Conservation (phyloP, 2,888 invertebrate species). For the Limnephilus rhombicus region DNA sequence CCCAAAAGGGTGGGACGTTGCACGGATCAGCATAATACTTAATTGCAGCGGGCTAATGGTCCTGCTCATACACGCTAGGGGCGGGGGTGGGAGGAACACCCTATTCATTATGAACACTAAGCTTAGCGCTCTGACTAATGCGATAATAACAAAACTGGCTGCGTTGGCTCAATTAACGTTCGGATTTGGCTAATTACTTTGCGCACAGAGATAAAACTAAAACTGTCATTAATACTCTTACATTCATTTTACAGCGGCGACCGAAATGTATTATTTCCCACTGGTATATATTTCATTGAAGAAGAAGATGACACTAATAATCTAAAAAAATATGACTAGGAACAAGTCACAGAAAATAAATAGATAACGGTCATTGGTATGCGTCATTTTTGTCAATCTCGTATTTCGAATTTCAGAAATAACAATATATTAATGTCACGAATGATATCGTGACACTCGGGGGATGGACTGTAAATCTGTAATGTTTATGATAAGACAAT, state of each 20-base stretch:
- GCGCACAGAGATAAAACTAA: not conserved
- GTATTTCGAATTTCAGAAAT: no score
- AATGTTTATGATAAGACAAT: no score
- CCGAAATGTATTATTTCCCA: no score
- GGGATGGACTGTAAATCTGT: no score
- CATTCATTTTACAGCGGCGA: not conserved
- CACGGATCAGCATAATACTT: conserved; percentile 8
- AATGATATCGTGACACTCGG: no score
- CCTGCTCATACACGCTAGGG: not conserved
- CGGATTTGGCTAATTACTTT: not conserved
- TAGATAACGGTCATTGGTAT: no score
- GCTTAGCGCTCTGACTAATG: not conserved
- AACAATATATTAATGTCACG: no score
- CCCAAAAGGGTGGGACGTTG: not conserved
- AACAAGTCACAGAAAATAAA: no score
- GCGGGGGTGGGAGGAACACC: not conserved
- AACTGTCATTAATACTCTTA: not conserved
- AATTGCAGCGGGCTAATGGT: conserved; percentile 14
- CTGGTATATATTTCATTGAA: no score
- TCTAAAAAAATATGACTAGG: no score
- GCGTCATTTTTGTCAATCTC: no score
- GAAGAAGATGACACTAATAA: no score
- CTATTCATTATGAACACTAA: conserved; percentile 14
- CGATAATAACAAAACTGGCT: conserved; percentile 6
- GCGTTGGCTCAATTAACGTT: not conserved